Evolutionary conservation across 2,113 vertebrate genomes (phyloP).

Genomic region (Proterorhinus semilunaris): DNA sequence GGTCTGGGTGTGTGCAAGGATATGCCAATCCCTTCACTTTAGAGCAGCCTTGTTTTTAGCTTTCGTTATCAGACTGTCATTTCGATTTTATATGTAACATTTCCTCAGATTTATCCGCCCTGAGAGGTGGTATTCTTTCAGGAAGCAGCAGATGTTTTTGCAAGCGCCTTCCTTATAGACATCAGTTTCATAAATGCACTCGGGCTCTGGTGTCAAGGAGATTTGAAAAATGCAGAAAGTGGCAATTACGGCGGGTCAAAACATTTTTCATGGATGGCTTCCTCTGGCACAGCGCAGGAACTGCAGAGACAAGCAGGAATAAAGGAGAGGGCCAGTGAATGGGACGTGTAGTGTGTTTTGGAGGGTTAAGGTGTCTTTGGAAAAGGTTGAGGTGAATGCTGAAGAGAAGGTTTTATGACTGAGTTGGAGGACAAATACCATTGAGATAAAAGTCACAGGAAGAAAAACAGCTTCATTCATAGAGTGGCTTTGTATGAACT

Average conservation of each 20-base stretch:
- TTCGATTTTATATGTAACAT: not conserved
- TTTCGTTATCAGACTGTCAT: conserved; percentile 7
- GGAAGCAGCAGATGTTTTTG: conserved; percentile 18
- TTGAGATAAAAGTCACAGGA: not conserved
- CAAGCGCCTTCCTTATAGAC: conserved; percentile 23
- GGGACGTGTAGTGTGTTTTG: not conserved
- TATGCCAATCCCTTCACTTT: not conserved
- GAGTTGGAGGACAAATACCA: not conserved
- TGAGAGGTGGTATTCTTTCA: not conserved
- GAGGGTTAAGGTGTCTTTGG: conserved; percentile 25
- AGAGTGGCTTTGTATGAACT: not conserved
- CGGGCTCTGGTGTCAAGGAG: conserved; percentile 36
- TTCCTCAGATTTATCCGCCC: not conserved
- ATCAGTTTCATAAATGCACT: conserved; percentile 28
- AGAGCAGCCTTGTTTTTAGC: conserved; percentile 5
- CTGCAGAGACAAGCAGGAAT: conserved; percentile 17
- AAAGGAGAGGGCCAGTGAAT: conserved; percentile 13
- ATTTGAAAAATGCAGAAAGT: conserved; percentile 50
- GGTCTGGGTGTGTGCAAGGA: conserved; percentile 5
- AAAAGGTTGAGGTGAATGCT: conserved; percentile 15
- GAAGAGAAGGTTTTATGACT: conserved; percentile 4
- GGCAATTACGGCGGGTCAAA: conserved; percentile 70
- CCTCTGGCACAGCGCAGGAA: conserved; percentile 46
- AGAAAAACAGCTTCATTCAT: not conserved
- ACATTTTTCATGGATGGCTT: conserved; percentile 74